Conservation (phyloP, 2,888 invertebrate genomes). For the Cosmia pyralina region DNA sequence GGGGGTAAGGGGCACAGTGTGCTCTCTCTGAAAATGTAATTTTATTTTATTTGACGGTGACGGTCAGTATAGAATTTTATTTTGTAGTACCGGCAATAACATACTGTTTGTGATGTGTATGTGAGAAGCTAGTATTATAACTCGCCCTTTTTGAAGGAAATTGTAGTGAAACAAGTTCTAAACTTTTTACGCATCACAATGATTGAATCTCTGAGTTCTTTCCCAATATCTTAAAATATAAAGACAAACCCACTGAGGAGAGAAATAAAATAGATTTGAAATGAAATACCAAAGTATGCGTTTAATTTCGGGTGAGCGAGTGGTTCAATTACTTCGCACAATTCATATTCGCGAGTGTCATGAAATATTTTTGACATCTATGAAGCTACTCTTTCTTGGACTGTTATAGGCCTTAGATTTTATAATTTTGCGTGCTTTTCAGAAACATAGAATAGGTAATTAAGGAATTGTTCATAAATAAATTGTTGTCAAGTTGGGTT, state of each 20-base stretch:
- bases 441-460: neutral
- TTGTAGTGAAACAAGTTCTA: neutral
- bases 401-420: neutral
- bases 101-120: neutral
- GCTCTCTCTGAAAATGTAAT: slow-evolving; percentile 67
- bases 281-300: neutral
- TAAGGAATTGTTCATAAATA: neutral
- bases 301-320: neutral
- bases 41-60: slow-evolving; percentile 65
- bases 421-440: neutral
- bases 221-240: neutral
- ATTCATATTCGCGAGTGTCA: neutral
- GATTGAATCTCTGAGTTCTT: neutral
- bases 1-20: slow-evolving; percentile 45
- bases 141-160: neutral
- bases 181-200: neutral
- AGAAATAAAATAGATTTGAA: neutral
- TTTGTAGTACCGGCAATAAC: neutral
- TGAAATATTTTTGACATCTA: neutral
- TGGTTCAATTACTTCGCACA: neutral
- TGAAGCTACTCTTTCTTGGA: neutral
- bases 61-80: slow-evolving; percentile 26
- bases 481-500: neutral
- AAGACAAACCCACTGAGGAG: too few species aligned
- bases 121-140: neutral